A percentile compares a stretch with the other conserved stretches of the same genome.
These are phyloP conservation scores for Paradoxurus hermaphroditus DNA, from an alignment of 2,113 vertebrate genomes.

Conservation along the genomic window DNA sequence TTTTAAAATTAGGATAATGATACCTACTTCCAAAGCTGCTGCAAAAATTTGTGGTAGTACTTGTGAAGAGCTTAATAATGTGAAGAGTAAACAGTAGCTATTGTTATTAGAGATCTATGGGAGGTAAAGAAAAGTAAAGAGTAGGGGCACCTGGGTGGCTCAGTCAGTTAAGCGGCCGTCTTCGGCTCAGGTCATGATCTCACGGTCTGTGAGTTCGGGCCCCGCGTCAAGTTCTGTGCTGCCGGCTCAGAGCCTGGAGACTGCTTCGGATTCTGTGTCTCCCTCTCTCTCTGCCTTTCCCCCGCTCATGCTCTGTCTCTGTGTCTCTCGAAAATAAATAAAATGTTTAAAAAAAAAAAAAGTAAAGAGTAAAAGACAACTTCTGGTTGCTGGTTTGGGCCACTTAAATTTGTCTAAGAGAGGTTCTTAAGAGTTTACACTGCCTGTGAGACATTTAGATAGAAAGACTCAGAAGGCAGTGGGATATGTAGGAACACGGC, in stretches of 20 bases:
- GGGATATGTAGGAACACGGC: background rate
- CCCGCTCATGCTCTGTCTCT: too few relatives aligned
- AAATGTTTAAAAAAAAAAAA: too few relatives aligned
- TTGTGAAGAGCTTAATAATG: background rate
- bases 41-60: background rate
- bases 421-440: conserved; percentile 13
- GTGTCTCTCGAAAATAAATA: too few relatives aligned
- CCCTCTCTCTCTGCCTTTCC: too few relatives aligned
- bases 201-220: too few relatives aligned
- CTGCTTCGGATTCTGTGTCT: too few relatives aligned
- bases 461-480: background rate
- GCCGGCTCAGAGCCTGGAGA: too few relatives aligned
- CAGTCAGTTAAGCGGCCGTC: too few relatives aligned
- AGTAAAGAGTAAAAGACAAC: conserved; percentile 22
- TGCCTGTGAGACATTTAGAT: background rate
- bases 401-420: conserved; percentile 4
- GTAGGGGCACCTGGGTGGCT: too few relatives aligned
- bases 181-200: too few relatives aligned
- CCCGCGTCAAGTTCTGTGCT: too few relatives aligned
- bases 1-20: background rate
- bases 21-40: conserved; percentile 22
- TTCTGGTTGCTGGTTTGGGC: background rate
- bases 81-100: conserved; percentile 6
- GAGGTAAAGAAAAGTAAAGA: conserved; percentile 14
- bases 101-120: conserved; percentile 36